These are phyloP conservation scores for Psilanteris sp. DNA, from an alignment of 1,140 invertebrate species.

Conservation along the genomic window DNA sequence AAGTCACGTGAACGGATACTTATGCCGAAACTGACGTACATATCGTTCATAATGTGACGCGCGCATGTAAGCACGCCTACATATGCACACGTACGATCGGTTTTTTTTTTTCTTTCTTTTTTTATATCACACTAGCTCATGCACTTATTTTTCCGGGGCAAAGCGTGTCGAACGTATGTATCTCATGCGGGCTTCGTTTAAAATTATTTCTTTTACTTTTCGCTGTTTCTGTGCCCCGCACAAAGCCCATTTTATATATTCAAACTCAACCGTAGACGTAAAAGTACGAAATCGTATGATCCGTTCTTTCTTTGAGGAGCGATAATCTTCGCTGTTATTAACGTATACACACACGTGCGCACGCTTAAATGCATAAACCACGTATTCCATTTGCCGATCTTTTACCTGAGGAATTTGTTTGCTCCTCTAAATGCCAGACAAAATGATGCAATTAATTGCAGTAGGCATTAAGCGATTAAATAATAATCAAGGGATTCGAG, in stretches of 20 bases:
- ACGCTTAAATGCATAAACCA: too few relatives aligned
- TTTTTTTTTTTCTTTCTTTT: too few relatives aligned
- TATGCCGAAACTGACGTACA: conserved; percentile 41
- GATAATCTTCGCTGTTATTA: conserved; percentile 53
- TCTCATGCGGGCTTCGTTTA: conserved; percentile 69
- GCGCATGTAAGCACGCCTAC: conserved; percentile 5
- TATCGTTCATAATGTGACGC: conserved; percentile 46
- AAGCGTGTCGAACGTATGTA: conserved; percentile 55
- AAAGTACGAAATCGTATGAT: conserved; percentile 59
- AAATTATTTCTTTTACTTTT: conserved; percentile 70
- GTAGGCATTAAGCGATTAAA: too few relatives aligned
- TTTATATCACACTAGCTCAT: conserved; percentile 34
- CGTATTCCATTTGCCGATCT: too few relatives aligned
- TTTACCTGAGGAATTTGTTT: too few relatives aligned
- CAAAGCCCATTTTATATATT: conserved; percentile 68
- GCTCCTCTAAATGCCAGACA: too few relatives aligned
- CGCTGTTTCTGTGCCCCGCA: conserved; percentile 53
- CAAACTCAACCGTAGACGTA: conserved; percentile 39
- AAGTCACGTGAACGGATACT: conserved; percentile 55
- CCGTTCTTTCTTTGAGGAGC: conserved; percentile 26
- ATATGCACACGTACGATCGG: conserved; percentile 16
- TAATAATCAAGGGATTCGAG: too few relatives aligned
- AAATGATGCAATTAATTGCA: too few relatives aligned
- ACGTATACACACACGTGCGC: too few relatives aligned
- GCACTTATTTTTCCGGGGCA: conserved; percentile 29